phyloP scores from a whole-genome alignment of 2,888 invertebrate species.

The Orgyia antiqua region DNA sequence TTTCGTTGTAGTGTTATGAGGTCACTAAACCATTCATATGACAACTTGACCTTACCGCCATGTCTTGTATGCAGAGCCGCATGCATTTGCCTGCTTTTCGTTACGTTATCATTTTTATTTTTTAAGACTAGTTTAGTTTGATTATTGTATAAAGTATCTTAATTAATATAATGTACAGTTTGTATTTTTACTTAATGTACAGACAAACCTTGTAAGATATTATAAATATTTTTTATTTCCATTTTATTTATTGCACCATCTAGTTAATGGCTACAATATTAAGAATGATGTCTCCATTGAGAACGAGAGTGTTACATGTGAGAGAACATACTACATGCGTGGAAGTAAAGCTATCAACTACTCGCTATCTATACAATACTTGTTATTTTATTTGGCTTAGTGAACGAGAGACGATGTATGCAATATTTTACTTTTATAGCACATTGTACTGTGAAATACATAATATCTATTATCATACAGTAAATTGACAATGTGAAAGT shows the following conservation, averaged over 20 bases:
- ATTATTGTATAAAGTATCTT: conserved; percentile 73
- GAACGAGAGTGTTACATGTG: conserved; percentile 56
- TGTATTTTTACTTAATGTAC: conserved; percentile 72
- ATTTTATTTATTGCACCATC: conserved; percentile 83
- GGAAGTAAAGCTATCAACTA: conserved; percentile 44
- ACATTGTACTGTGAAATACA: conserved; percentile 33
- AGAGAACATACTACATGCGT: conserved; percentile 54
- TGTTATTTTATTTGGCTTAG: conserved; percentile 66
- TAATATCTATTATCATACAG: conserved; percentile 35
- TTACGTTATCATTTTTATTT: conserved; percentile 76
- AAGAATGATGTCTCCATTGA: conserved; percentile 82
- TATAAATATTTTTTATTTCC: conserved; percentile 80
- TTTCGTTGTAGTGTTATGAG: conserved; percentile 79
- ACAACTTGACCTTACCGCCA: conserved; percentile 84
- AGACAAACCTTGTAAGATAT: conserved; percentile 74
- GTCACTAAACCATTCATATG: conserved; percentile 79
- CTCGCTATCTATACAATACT: conserved; percentile 41
- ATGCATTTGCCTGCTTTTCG: conserved; percentile 85
- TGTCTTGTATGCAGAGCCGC: conserved; percentile 81
- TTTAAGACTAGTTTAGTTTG: conserved; percentile 74
- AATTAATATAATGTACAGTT: conserved; percentile 69
- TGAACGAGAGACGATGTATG: conserved; percentile 65
- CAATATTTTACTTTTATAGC: conserved; percentile 28
- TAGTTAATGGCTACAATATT: conserved; percentile 79
- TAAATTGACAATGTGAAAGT: conserved; percentile 46